phyloP scores from a whole-genome alignment of 1,140 invertebrate species.

The Drosophila bipectinata region DNA sequence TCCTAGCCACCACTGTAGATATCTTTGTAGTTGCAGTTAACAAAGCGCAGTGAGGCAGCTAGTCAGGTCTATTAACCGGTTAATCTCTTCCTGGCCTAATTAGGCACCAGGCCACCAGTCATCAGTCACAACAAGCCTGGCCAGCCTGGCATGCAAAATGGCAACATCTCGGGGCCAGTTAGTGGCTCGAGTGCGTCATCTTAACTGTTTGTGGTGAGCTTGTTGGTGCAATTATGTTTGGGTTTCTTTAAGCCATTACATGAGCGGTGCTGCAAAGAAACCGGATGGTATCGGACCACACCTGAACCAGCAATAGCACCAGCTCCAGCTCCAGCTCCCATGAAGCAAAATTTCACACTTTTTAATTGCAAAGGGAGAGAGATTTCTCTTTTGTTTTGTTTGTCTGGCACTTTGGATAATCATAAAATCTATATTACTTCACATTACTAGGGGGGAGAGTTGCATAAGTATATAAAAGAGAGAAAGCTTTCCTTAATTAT shows the following conservation, averaged over 20 bases:
- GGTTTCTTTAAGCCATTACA: constrained; percentile 39
- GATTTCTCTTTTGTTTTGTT: constrained; percentile 46
- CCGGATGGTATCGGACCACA: constrained; percentile 21
- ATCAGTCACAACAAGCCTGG: constrained; percentile 24
- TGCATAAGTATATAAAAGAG: constrained; percentile 27
- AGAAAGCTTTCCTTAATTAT: constrained; percentile 19
- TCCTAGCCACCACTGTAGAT: constrained; percentile 6
- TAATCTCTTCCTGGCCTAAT: constrained; percentile 80
- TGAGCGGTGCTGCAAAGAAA: constrained; percentile 21
- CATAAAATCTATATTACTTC: constrained; percentile 49
- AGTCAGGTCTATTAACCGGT: constrained; percentile 55
- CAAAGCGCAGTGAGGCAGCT: constrained; percentile 19
- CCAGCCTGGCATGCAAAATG: constrained; percentile 29
- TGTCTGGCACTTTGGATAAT: constrained; percentile 43
- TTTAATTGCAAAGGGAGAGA: constrained; percentile 40
- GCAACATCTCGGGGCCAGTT: constrained; percentile 27
- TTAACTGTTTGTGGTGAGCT: constrained; percentile 24
- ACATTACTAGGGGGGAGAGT: constrained; percentile 6
- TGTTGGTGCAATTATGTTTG: constrained; percentile 44
- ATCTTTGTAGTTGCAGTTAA: constrained; percentile 31
- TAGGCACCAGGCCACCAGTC: constrained; percentile 29
- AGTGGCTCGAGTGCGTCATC: constrained; percentile 28
- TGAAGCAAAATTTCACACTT: constrained; percentile 44
- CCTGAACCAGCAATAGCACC: constrained; percentile 10
- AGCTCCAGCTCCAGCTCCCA: constrained; percentile 1